phyloP scores from a whole-genome alignment of 2,113 vertebrate species.

The Nannobrachium achirus region DNA sequence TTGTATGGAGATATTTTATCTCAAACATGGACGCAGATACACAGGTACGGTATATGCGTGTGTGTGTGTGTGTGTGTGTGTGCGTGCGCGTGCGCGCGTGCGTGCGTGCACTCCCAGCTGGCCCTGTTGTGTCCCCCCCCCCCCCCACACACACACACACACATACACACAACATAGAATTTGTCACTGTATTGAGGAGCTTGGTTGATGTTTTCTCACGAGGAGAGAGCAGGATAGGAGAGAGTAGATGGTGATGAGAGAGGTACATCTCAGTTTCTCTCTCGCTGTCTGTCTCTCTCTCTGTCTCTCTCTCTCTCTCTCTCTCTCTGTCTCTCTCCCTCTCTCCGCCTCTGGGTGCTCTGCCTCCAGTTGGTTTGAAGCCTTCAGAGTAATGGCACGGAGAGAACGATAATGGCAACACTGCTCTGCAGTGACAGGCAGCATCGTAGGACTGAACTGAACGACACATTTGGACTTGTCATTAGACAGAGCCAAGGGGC shows the following conservation, averaged over 20 bases:
- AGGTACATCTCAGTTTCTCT: background rate
- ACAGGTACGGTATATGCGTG: background rate
- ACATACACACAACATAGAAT: constrained; percentile 8
- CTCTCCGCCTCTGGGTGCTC: constrained; percentile 10
- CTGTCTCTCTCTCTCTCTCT: constrained; percentile 1
- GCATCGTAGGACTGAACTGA: constrained; percentile 48
- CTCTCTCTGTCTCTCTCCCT: constrained; percentile 12
- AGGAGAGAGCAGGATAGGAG: constrained; percentile 8
- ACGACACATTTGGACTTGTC: constrained; percentile 54
- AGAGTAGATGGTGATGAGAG: background rate
- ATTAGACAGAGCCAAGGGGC: constrained; percentile 71
- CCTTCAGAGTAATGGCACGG: constrained; percentile 54
- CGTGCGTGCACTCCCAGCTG: background rate
- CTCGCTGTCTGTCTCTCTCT: background rate
- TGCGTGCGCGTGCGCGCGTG: background rate
- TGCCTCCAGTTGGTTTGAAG: constrained; percentile 33
- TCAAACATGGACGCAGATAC: too few relatives aligned
- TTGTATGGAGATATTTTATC: too few relatives aligned
- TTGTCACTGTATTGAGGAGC: constrained; percentile 25
- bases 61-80: background rate
- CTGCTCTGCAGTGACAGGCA: constrained; percentile 45
- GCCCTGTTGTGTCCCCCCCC: constrained; percentile 3
- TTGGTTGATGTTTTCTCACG: constrained; percentile 18
- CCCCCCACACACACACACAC: constrained; percentile 10
- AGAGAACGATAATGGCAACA: constrained; percentile 63